Base-by-base conservation (phyloP, 2,888 invertebrate species). In the Apodemia mormo region DNA sequence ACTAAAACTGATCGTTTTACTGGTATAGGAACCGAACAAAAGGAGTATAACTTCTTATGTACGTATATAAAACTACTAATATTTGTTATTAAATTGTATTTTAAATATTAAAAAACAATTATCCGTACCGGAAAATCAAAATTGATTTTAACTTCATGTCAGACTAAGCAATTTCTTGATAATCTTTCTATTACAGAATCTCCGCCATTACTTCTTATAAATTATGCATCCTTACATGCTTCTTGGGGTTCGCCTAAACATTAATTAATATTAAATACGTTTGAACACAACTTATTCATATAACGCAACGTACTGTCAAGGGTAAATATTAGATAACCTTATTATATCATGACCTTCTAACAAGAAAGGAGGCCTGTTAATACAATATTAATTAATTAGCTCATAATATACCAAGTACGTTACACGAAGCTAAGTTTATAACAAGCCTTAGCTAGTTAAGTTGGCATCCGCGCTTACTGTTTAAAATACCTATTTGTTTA, bases 371-470 rank as follows among this genome's bases (percentile, higher is more conserved):
- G 14, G 14, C 84, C 81, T 85, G 86, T 85, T 87, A 85, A 84
- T 82, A 81, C 80, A 81, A 83, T 86, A 85, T 87, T 88, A 87
- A 87, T 49, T 49, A 49, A 49, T 87, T 87, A 85, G 83, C 83
- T 80, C 79, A 81, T 82, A 83, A 76, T 29, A 3, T 58, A 58
- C 56, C 49, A 49, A 14, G 12, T 49, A 12, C 3, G 56, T 58
- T 58, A 58, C 10, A 12, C 10, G 56, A 58, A 58, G n/a, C 56
- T 58, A 56, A 56, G 22, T 56, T 56, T 56, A 58, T 49, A 49
- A 49, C 49, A 49, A 58, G 29, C 56, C 10, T 29, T 58, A 58
- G 56, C 10, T 56, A 56, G 29, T 56, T 10, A 29, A 56, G 56
- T 29, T 29, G 1, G 22, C 22, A 22, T 45, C 12, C 3, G 45